phyloP scores from a whole-genome alignment of 2,888 invertebrate genomes.

The Polydrusus tereticollis region DNA sequence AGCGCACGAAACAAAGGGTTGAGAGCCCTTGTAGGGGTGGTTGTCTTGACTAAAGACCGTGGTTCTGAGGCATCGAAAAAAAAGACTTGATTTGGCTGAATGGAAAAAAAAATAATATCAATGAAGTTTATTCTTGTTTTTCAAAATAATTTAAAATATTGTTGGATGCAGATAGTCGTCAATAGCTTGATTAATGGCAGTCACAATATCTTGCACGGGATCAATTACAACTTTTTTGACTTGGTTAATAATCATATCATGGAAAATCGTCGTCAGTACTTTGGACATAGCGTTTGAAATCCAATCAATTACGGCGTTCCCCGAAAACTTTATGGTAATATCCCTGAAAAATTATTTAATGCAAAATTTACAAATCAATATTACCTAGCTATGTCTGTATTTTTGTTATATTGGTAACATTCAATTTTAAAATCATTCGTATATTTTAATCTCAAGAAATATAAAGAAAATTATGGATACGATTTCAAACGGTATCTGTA shows the following conservation, averaged over 20 bases:
- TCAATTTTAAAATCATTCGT: too few species aligned
- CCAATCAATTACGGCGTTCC: slow-evolving; percentile 51
- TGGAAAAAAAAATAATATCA: background rate
- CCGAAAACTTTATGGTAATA: slow-evolving; percentile 49
- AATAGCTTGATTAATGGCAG: slow-evolving; percentile 32
- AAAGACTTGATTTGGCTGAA: too few species aligned
- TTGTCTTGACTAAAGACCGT: too few species aligned
- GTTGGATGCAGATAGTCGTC: slow-evolving; percentile 34
- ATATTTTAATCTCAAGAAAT: too few species aligned
- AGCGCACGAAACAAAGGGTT: too few species aligned
- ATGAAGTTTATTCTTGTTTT: background rate
- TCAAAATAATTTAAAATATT: background rate
- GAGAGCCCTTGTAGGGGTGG: too few species aligned
- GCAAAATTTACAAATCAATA: too few species aligned
- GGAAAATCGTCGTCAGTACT: slow-evolving; percentile 37
- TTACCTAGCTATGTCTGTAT: too few species aligned
- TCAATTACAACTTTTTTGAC: slow-evolving; percentile 38
- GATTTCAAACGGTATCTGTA: too few species aligned
- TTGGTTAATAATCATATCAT: slow-evolving; percentile 30
- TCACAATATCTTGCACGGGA: slow-evolving; percentile 38
- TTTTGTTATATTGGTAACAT: too few species aligned
- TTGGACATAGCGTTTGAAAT: slow-evolving; percentile 47
- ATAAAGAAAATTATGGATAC: too few species aligned
- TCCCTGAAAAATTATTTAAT: slow-evolving; percentile 44
- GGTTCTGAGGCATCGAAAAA: too few species aligned